These are phyloP conservation scores for Ophion obscuratus DNA, from an alignment of 2,888 invertebrate species.

Conservation along the genomic window DNA sequence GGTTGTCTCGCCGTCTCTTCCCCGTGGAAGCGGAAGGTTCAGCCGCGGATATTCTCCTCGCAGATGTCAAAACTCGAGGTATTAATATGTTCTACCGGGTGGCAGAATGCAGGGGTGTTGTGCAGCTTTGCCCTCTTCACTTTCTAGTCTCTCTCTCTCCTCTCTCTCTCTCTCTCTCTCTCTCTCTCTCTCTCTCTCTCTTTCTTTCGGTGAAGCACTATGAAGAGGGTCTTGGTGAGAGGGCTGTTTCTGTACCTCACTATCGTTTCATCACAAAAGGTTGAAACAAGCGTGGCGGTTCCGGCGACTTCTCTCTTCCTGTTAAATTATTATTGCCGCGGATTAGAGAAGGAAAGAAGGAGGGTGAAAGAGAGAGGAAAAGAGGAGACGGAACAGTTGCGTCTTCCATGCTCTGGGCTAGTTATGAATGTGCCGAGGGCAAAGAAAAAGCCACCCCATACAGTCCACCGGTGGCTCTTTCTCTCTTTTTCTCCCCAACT, in stretches of 20 bases:
- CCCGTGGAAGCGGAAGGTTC: conserved; percentile 30
- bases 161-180: conserved; percentile 43
- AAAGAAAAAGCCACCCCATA: conserved; percentile 8
- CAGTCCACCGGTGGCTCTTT: background rate
- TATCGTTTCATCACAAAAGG: conserved; percentile 29
- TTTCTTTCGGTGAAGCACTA: conserved; percentile 32
- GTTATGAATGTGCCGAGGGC: background rate
- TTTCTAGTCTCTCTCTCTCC: conserved; percentile 57
- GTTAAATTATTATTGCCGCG: conserved; percentile 78
- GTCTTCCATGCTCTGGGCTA: background rate
- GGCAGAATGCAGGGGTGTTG: conserved; percentile 70
- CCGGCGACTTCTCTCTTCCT: conserved; percentile 66
- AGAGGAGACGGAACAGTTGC: background rate
- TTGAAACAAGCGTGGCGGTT: conserved; percentile 25
- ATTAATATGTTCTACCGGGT: conserved; percentile 82
- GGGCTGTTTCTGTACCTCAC: conserved; percentile 27
- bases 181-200: conserved; percentile 30
- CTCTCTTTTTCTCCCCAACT: background rate
- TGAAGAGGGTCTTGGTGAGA: conserved; percentile 36
- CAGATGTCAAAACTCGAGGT: conserved; percentile 83
- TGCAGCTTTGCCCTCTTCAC: conserved; percentile 48
- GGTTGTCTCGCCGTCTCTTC: conserved; percentile 65
- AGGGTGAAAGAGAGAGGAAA: background rate
- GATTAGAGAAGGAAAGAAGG: conserved; percentile 25
- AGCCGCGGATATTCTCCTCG: conserved; percentile 52